phyloP scores from a whole-genome alignment of 2,113 vertebrate species.

The Odocoileus hemionus region DNA sequence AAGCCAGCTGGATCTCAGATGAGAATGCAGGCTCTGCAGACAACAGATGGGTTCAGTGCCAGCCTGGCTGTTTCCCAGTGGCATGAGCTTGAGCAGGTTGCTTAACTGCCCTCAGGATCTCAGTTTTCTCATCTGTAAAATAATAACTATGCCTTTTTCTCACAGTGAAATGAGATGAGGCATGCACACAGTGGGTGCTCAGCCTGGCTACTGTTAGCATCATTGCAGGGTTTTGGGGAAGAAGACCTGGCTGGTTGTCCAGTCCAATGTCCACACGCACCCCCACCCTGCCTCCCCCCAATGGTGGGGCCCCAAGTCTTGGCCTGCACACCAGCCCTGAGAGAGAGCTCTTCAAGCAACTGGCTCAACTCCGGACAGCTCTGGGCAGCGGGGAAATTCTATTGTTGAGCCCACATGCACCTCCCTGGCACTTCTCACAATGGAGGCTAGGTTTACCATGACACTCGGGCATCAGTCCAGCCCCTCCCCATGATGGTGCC shows the following conservation, averaged over 20 bases:
- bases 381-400: neutral
- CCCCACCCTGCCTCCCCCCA: neutral
- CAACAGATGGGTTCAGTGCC: neutral
- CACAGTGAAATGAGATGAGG: neutral
- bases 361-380: neutral
- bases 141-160: neutral
- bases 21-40: neutral
- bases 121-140: neutral
- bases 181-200: neutral
- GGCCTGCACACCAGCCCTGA: rapidly evolving
- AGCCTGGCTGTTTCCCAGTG: neutral
- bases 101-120: neutral
- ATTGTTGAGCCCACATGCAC: neutral
- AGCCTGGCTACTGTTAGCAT: rapidly evolving
- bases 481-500: neutral
- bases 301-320: neutral
- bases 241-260: neutral
- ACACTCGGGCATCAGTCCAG: neutral
- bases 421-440: neutral
- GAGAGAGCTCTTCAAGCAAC: neutral
- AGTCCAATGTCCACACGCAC: neutral
- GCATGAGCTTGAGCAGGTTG: neutral
- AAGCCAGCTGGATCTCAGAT: neutral
- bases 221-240: neutral
- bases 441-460: neutral